phyloP scores from a whole-genome alignment of 2,797 vertebrate species.

The Podarcis lilfordi region DNA sequence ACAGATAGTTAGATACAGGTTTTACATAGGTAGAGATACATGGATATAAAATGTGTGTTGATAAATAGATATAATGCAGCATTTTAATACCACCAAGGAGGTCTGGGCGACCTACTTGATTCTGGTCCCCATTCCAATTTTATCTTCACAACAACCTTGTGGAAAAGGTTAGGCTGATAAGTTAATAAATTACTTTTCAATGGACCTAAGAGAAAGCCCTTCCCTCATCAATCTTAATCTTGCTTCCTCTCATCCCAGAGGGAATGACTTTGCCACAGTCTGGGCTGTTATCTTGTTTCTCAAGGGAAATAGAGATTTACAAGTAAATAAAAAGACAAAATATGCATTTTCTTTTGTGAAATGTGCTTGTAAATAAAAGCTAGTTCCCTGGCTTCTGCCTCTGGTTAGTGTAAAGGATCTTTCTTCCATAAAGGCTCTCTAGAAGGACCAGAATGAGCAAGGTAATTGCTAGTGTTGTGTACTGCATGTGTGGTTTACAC shows the following conservation, averaged over 20 bases:
- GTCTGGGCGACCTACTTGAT: too few relatives aligned
- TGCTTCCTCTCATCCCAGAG: not conserved
- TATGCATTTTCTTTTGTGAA: not conserved
- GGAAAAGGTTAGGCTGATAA: too few relatives aligned
- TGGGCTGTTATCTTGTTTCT: not conserved
- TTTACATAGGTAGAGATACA: too few relatives aligned
- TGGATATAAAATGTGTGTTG: too few relatives aligned
- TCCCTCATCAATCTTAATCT: not conserved
- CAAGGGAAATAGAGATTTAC: not conserved
- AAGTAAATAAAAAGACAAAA: not conserved
- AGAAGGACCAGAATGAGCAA: not conserved
- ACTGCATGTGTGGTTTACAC: not conserved
- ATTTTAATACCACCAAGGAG: too few relatives aligned
- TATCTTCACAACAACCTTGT: too few relatives aligned
- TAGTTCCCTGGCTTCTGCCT: not conserved
- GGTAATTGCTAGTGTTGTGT: not conserved
- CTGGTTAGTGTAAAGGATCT: not conserved
- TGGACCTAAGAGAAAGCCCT: not conserved
- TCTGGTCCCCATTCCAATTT: too few relatives aligned
- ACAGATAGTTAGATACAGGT: too few relatives aligned
- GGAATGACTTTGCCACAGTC: not conserved
- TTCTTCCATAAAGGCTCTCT: not conserved
- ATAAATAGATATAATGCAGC: too few relatives aligned
- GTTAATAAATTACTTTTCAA: not conserved
- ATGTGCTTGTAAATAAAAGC: not conserved